phyloP scores from a whole-genome alignment of 53 echinoderm and acorn worm species.

The Stichopus horrens region DNA sequence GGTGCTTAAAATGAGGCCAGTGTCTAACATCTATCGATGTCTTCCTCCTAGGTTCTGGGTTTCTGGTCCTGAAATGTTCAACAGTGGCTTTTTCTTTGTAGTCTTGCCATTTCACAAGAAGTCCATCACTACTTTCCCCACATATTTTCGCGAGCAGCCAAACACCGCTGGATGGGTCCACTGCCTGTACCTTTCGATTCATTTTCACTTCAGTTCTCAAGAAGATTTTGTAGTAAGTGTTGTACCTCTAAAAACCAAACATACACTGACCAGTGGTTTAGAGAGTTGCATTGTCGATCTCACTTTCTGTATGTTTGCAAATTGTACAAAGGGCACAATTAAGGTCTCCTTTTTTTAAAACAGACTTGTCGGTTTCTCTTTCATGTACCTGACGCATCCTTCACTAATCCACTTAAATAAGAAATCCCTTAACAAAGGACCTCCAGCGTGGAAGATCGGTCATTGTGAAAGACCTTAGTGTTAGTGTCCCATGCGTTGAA shows the following conservation, averaged over 20 bases:
- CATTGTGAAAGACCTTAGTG: neutral
- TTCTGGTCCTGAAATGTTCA: neutral
- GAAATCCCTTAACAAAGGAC: conserved; percentile 13
- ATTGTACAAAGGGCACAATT: neutral
- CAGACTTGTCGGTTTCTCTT: neutral
- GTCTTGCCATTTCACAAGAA: conserved; percentile 5
- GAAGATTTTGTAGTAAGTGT: neutral
- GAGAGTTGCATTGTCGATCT: too few species aligned
- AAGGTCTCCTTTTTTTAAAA: neutral
- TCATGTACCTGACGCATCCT: neutral
- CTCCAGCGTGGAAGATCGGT: neutral
- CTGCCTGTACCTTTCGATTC: neutral
- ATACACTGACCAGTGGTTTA: too few species aligned
- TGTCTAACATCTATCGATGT: too few species aligned
- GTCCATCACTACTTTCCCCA: neutral
- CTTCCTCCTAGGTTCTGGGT: neutral
- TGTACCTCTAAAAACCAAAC: too few species aligned
- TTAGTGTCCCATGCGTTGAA: too few species aligned
- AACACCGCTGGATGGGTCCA: too few species aligned
- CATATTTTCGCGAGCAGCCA: neutral
- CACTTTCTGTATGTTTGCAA: too few species aligned
- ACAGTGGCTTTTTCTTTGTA: neutral
- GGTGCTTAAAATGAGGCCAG: too few species aligned
- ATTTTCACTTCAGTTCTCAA: neutral
- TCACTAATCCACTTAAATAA: neutral